Evolutionary conservation across 2,797 vertebrate genomes (phyloP).

Genomic region (Rhodeus uyekii): DNA sequence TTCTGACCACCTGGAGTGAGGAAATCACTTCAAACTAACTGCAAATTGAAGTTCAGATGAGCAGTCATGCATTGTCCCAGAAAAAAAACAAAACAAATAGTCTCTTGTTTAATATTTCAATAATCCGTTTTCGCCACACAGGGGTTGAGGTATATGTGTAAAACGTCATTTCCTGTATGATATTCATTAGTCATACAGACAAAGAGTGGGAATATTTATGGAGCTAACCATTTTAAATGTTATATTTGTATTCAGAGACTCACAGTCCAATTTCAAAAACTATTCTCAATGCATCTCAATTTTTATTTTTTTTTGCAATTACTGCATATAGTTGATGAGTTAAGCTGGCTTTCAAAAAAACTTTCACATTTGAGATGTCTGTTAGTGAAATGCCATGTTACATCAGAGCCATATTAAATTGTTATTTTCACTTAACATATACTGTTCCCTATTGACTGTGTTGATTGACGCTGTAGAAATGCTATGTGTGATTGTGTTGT

Average conservation of each 20-base stretch:
- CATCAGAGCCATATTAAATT: neutral
- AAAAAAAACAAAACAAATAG: neutral
- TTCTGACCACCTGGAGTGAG: constrained; percentile 18
- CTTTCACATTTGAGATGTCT: neutral
- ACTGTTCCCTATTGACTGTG: no score
- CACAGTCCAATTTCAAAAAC: neutral
- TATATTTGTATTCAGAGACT: neutral
- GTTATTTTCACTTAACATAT: neutral
- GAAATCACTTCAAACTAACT: constrained; percentile 1
- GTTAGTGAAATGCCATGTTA: neutral
- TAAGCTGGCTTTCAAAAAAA: neutral
- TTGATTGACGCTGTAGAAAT: no score
- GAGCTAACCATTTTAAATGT: neutral
- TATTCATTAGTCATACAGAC: neutral
- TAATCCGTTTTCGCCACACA: neutral
- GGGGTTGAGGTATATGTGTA: neutral
- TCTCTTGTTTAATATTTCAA: neutral
- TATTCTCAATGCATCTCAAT: neutral
- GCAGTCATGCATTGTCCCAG: neutral
- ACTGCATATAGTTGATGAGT: no score
- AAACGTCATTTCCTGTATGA: neutral
- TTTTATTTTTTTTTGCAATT: no score
- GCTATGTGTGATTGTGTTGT: no score
- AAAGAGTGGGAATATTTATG: neutral
- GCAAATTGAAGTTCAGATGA: neutral